Percentiles rank a stretch among this genome's conserved stretches.
These are phyloP conservation scores for Dendrocincla tyrannina DNA, from an alignment of 2,797 vertebrate genomes.

Conservation along the genomic window DNA sequence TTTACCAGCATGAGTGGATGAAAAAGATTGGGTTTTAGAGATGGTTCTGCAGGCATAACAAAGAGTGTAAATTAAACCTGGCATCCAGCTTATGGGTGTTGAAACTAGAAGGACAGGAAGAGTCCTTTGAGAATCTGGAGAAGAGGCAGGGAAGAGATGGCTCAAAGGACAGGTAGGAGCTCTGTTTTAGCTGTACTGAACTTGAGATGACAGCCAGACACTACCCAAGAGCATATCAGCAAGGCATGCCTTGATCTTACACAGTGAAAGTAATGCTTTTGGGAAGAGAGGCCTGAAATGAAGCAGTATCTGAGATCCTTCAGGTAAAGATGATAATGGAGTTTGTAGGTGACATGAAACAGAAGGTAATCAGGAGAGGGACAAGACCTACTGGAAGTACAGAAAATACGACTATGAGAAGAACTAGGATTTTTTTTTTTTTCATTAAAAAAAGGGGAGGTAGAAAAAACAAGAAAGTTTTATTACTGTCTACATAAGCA, in stretches of 20 bases:
- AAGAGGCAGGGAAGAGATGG: neutral
- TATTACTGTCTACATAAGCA: neutral
- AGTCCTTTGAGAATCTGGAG: neutral
- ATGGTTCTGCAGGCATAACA: neutral
- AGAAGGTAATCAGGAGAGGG: neutral
- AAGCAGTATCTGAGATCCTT: neutral
- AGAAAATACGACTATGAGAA: neutral
- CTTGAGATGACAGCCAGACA: neutral
- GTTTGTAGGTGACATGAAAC: neutral
- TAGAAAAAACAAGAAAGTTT: neutral
- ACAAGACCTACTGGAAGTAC: neutral
- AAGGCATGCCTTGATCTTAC: neutral
- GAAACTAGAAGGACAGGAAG: neutral
- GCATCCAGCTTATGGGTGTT: neutral
- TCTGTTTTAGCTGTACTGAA: neutral
- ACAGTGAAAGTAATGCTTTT: neutral
- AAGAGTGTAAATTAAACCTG: conserved; percentile 3
- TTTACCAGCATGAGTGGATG: neutral
- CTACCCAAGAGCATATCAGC: neutral
- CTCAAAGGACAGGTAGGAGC: neutral
- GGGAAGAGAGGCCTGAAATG: neutral
- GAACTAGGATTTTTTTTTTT: neutral
- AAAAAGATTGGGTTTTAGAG: conserved; percentile 1
- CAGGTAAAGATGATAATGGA: neutral
- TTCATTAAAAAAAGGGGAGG: neutral